Evolutionary conservation across 2,113 vertebrate genomes (phyloP).

Genomic region (Tragelaphus imberbis): DNA sequence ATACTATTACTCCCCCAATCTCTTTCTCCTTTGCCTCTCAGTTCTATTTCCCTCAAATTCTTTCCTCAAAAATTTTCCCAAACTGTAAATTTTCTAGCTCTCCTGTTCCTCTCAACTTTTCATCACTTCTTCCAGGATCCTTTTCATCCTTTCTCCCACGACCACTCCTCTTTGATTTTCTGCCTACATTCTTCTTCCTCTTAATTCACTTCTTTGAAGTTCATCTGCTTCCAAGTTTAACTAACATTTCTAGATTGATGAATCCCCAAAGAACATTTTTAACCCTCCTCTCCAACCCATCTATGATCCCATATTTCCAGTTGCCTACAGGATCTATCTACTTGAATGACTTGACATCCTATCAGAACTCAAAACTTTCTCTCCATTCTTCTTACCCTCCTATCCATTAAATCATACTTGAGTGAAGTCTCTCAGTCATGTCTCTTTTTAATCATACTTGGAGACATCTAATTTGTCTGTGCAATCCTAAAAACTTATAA

Average conservation of each 20-base stretch:
- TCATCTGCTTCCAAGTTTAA: neutral
- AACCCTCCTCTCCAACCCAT: neutral
- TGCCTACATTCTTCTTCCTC: neutral
- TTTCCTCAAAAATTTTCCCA: neutral
- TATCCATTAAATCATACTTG: neutral
- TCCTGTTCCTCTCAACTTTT: neutral
- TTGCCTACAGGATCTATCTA: neutral
- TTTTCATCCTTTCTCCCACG: neutral
- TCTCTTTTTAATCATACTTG: neutral
- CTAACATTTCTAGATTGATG: neutral
- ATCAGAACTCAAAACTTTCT: neutral
- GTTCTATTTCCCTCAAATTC: neutral
- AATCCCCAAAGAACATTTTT: neutral
- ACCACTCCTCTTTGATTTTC: neutral
- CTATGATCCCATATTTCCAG: neutral
- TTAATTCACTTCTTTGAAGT: neutral
- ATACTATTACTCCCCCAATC: neutral
- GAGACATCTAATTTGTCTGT: neutral
- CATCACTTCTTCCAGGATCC: neutral
- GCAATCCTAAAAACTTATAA: slow-evolving; percentile 15
- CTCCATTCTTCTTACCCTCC: neutral
- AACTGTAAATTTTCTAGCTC: neutral
- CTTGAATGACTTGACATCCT: neutral
- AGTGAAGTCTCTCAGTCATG: neutral
- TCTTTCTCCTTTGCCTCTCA: neutral